phyloP scores from a whole-genome alignment of 2,113 vertebrate genomes.

The Apteryx owenii region DNA sequence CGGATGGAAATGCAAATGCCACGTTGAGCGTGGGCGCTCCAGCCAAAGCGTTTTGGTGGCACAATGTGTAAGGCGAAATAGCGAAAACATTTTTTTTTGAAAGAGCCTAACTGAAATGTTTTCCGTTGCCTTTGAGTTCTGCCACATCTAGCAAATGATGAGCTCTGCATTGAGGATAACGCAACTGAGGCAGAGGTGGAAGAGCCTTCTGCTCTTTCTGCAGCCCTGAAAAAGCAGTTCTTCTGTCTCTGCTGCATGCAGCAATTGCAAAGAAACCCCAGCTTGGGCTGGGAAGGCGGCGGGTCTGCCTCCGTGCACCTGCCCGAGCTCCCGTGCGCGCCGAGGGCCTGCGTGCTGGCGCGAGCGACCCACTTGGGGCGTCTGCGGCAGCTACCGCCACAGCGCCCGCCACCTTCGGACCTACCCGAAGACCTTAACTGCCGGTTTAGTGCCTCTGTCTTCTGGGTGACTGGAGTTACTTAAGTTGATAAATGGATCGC shows the following conservation, averaged over 20 bases:
- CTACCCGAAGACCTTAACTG: not conserved
- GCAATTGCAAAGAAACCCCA: not conserved
- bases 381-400: accelerated
- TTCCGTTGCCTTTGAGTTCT: constrained; percentile 10
- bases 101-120: constrained; percentile 17
- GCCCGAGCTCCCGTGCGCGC: no score
- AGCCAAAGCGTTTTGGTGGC: constrained; percentile 63
- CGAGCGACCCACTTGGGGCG: not conserved
- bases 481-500: constrained; percentile 25
- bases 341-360: no score
- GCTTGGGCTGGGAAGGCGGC: no score
- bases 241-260: not conserved
- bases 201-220: not conserved
- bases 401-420: accelerated
- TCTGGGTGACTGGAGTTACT: constrained; percentile 12
- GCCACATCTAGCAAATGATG: not conserved
- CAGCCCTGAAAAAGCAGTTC: not conserved
- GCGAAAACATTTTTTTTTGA: not conserved
- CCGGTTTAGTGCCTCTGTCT: constrained; percentile 8
- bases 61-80: constrained; percentile 45
- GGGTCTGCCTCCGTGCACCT: no score
- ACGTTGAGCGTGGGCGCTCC: not conserved
- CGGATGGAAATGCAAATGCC: constrained; percentile 59
- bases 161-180: not conserved
- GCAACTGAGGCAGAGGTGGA: not conserved